Evolutionary conservation across 2,113 vertebrate genomes (phyloP).

Genomic region (Rhizomys pruinosus): DNA sequence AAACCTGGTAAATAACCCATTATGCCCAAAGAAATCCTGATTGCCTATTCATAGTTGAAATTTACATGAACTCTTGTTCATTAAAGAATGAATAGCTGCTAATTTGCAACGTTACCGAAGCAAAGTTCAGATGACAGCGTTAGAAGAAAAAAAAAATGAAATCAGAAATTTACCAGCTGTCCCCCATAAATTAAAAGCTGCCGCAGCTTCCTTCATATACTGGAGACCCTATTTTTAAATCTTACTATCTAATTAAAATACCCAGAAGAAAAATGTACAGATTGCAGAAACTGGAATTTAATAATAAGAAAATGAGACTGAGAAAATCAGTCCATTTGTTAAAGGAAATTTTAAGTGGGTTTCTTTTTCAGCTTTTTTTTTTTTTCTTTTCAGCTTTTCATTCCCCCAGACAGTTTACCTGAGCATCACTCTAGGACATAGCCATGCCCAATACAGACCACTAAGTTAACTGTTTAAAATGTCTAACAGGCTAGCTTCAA

Average conservation of each 20-base stretch:
- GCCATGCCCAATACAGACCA: too few species aligned
- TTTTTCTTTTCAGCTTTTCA: background rate
- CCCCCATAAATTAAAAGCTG: conserved; percentile 69
- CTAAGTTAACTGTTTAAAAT: background rate
- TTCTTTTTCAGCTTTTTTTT: background rate
- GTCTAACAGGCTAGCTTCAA: background rate
- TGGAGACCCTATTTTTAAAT: conserved; percentile 80
- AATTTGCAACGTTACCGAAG: conserved; percentile 85
- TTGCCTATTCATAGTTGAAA: conserved; percentile 86
- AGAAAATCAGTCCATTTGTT: conserved; percentile 68
- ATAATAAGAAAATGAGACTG: conserved; percentile 58
- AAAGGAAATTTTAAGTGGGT: background rate
- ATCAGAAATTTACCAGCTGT: conserved; percentile 84
- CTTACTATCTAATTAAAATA: conserved; percentile 66
- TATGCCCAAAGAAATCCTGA: conserved; percentile 85
- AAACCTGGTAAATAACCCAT: conserved; percentile 82
- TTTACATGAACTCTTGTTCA: conserved; percentile 84
- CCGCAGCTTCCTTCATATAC: conserved; percentile 70
- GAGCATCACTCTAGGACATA: background rate
- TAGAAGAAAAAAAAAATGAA: conserved; percentile 78
- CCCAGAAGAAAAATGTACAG: conserved; percentile 56
- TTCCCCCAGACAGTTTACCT: background rate
- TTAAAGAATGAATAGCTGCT: conserved; percentile 87
- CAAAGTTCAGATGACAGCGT: conserved; percentile 83
- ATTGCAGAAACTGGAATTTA: conserved; percentile 72